Conservation (phyloP, 2,113 vertebrate species). For the Thomomys bottae region DNA sequence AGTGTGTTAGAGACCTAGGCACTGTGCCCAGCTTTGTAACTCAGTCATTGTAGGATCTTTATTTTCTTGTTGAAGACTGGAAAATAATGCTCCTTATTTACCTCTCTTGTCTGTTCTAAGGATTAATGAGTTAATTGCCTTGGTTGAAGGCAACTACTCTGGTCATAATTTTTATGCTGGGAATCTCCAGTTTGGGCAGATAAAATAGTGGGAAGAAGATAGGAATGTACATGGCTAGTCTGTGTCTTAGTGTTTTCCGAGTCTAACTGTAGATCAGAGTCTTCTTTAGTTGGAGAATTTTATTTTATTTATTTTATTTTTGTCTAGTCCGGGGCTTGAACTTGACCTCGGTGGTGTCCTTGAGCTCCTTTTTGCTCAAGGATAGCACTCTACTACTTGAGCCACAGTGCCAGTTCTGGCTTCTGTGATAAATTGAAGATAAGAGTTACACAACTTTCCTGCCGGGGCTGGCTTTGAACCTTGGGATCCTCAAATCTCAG, state of each 20-base stretch:
- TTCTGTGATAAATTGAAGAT: no score
- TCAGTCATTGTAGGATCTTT: slow-evolving; percentile 13
- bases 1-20: not conserved
- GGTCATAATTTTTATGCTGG: slow-evolving; percentile 47
- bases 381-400: no score
- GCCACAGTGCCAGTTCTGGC: no score
- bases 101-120: slow-evolving; percentile 30
- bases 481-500: no score
- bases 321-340: no score
- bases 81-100: not conserved
- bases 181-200: not conserved
- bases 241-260: not conserved
- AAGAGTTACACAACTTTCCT: no score
- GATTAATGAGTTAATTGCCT: slow-evolving; percentile 14
- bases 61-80: slow-evolving; percentile 36
- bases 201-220: slow-evolving; percentile 22
- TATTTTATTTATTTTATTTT: no score
- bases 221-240: not conserved
- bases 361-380: no score
- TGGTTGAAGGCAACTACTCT: not conserved
- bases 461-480: no score
- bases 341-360: no score
- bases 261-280: not conserved
- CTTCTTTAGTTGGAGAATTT: slow-evolving; percentile 11
- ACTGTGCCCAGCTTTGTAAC: not conserved